Evolutionary conservation across 2,113 vertebrate species (phyloP).

Genomic region (Chinchilla lanigera): DNA sequence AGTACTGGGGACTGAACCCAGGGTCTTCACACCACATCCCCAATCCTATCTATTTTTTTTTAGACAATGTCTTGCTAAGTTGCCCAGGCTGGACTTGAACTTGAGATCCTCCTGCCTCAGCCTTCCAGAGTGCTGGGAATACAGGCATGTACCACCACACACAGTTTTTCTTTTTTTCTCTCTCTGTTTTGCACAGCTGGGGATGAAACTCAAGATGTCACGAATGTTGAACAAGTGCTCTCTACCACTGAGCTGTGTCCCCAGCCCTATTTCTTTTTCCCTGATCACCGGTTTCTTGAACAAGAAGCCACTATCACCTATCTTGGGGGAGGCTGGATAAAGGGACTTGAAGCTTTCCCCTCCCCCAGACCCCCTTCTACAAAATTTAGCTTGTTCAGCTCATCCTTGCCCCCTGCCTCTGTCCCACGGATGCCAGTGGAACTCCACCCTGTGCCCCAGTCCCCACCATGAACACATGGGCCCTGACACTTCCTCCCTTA

Average conservation of each 20-base stretch:
- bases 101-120: background rate
- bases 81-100: background rate
- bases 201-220: background rate
- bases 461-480: accelerated
- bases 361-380: background rate
- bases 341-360: background rate
- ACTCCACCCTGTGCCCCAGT: background rate
- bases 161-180: background rate
- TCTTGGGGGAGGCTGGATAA: background rate
- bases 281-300: background rate
- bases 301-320: background rate
- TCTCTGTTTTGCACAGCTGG: background rate
- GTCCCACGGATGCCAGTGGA: background rate
- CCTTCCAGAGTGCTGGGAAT: background rate
- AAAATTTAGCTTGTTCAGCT: background rate
- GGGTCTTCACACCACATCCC: too few species aligned
- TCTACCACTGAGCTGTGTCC: background rate
- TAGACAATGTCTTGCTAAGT: background rate
- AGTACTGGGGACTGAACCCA: background rate
- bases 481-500: too few species aligned
- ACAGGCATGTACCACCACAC: background rate
- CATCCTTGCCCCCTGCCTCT: background rate
- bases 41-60: background rate
- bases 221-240: background rate
- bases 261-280: background rate